Evolutionary conservation across 2,113 vertebrate species (phyloP).

Genomic region (Antechinus flavipes): DNA sequence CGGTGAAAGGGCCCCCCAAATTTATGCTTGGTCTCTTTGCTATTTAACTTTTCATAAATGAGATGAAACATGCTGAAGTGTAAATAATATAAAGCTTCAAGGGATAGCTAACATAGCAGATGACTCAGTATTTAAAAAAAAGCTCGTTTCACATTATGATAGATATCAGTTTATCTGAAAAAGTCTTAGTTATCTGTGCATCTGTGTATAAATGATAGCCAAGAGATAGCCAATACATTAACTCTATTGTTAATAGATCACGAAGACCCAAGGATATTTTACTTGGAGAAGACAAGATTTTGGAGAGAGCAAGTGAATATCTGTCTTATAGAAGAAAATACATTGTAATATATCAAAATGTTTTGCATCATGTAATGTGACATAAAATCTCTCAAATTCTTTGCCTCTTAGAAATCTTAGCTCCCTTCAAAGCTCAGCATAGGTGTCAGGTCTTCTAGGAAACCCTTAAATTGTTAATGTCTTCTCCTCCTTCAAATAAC

Average conservation of each 20-base stretch:
- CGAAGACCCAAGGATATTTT: background rate
- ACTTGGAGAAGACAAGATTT: too few species aligned
- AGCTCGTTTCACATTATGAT: background rate
- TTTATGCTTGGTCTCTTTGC: background rate
- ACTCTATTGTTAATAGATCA: background rate
- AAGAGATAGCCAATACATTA: too few species aligned
- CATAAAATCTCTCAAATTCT: background rate
- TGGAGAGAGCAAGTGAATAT: too few species aligned
- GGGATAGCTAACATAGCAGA: background rate
- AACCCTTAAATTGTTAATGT: background rate
- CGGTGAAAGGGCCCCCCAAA: background rate
- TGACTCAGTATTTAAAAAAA: background rate
- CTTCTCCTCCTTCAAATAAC: too few species aligned
- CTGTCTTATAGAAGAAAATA: too few species aligned
- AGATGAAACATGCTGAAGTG: background rate
- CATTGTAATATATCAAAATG: too few species aligned
- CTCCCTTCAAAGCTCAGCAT: background rate
- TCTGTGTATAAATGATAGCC: too few species aligned
- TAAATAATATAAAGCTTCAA: background rate
- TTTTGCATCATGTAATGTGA: background rate
- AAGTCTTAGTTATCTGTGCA: too few species aligned
- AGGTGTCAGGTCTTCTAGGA: background rate
- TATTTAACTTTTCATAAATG: background rate
- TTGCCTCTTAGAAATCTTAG: background rate
- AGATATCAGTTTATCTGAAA: background rate